A percentile compares a stretch with the other conserved stretches of the same genome.
Conservation (phyloP, 2,888 invertebrate genomes). For the Mimumesa dahlbomi region DNA sequence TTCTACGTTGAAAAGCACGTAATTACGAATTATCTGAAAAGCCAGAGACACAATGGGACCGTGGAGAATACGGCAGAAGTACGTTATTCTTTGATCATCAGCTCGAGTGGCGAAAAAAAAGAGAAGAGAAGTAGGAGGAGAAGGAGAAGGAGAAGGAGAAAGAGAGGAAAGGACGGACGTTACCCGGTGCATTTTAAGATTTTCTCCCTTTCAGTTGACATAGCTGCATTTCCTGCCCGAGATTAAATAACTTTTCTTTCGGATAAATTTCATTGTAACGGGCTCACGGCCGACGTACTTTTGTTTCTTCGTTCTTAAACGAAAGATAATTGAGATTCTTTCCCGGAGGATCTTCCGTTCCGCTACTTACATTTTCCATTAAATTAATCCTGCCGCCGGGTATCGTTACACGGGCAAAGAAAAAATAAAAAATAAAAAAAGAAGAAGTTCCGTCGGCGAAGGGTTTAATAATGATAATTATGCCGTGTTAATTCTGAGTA, state of each 20-base stretch:
- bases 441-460: too few relatives aligned
- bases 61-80: background rate
- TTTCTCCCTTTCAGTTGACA: background rate
- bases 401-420: too few relatives aligned
- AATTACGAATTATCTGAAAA: constrained; percentile 8
- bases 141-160: background rate
- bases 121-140: background rate
- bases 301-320: background rate
- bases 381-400: too few relatives aligned
- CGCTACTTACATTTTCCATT: too few relatives aligned
- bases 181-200: background rate
- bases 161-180: background rate
- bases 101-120: background rate
- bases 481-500: too few relatives aligned
- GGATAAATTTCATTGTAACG: background rate
- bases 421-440: too few relatives aligned
- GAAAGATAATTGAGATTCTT: background rate
- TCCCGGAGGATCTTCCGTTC: background rate
- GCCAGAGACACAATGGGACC: background rate
- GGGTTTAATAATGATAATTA: too few relatives aligned
- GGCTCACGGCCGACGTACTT: background rate
- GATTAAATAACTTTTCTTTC: background rate
- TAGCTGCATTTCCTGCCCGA: background rate
- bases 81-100: constrained; percentile 9
- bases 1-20: constrained; percentile 7